A percentile compares a stretch with the other conserved stretches of the same genome.
phyloP scores from a whole-genome alignment of 1,140 invertebrate genomes.

The Bombus confusus region DNA sequence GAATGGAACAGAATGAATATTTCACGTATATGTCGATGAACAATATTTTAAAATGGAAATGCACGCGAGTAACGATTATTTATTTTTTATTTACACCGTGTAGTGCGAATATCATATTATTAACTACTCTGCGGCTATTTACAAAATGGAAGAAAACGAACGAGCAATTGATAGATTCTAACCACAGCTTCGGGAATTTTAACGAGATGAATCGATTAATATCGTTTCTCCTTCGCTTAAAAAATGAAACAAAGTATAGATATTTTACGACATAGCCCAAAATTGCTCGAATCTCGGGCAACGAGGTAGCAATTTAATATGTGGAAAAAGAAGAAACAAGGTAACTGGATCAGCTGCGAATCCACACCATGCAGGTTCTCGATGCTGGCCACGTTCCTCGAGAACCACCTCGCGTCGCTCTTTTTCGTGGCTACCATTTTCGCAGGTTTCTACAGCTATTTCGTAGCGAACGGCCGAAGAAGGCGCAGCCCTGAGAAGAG shows the following conservation, averaged over 20 bases:
- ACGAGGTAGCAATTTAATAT: not conserved
- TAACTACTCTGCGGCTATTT: not conserved
- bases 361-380: not conserved
- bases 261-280: not conserved
- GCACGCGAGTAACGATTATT: not conserved
- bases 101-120: not conserved
- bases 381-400: not conserved
- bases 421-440: constrained; percentile 15
- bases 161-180: not conserved
- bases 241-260: not conserved
- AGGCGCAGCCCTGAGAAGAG: constrained; percentile 14
- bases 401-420: not conserved
- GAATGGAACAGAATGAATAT: not conserved
- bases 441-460: not conserved
- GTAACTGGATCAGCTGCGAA: not conserved
- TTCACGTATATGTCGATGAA: not conserved
- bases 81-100: not conserved
- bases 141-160: not conserved
- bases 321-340: not conserved
- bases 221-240: not conserved
- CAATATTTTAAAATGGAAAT: not conserved
- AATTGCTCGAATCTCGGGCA: not conserved
- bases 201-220: not conserved
- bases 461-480: not conserved
- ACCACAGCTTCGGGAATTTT: not conserved